Evolutionary conservation across 2,113 vertebrate species (phyloP), one percentile per base, ranked within the genome.

Genomic region (Mellivora capensis): DNA sequence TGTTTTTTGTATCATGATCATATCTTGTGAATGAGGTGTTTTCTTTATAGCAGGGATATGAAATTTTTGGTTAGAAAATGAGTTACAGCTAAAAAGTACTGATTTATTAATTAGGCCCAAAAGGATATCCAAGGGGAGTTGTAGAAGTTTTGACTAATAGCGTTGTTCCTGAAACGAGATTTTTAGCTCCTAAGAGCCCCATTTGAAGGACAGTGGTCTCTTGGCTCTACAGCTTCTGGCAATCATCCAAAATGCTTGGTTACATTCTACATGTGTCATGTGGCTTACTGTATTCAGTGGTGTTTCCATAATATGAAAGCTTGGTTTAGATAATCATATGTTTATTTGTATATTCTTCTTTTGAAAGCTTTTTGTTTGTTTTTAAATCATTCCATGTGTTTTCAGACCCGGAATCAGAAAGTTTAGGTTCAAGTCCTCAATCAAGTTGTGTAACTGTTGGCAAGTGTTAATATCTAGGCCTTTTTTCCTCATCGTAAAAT

Each of bases 81-180:
- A 89, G 57, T 79, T 94, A 15, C 15, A 31, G 6, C 61, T 81
- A n/a, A 92, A 95, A 88, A 47, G 0, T 90, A 31, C 29, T 54
- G 29, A 72, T 87, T 79, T 9, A 54, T 74, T 90, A 67, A 74
- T 64, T 93, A 84, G 80, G 3, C 27, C 18, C 29, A 17, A 87
- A 71, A 94, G n/a, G n/a, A 74, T 93, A 93, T 93, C 69, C 69
- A n/a, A 91, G n/a, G 9, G 64, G 31, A 85, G 37, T n/a, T 90
- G 27, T 37, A 54, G 14, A 61, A 74, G 52, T 80, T 92, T 39
- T 67, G 23, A 88, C 13, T 94, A 76, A 59, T 34, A 71, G 49
- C 8, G 87, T 83, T 86, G 12, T 72, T 95, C 44, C 25, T 90
- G 39, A n/a, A 69, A 52, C 72, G 80, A 12, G 62, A 31, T 87